Conservation (phyloP, 2,113 vertebrate species). For the Murina feae region DNA sequence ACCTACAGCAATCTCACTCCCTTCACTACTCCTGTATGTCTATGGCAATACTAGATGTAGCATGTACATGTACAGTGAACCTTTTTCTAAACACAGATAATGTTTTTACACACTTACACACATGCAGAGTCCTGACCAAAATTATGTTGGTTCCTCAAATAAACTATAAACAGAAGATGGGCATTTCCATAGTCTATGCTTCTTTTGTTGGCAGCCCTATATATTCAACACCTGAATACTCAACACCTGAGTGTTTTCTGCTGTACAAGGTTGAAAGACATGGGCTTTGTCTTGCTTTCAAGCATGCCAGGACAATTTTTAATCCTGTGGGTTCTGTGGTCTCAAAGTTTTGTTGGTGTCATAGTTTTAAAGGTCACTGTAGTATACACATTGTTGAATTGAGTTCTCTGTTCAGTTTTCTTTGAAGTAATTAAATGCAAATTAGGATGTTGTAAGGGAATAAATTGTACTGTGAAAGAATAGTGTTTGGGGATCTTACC, state of each 20-base stretch:
- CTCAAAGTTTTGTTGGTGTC: neutral
- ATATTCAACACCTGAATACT: neutral
- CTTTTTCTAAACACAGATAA: neutral
- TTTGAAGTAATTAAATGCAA: neutral
- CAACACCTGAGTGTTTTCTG: neutral
- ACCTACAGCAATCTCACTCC: neutral
- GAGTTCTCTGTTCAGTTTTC: neutral
- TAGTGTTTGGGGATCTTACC: neutral
- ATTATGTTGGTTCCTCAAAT: neutral
- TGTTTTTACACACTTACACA: neutral
- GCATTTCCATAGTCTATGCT: neutral
- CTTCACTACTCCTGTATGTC: neutral
- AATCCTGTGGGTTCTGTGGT: neutral
- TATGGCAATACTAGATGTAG: neutral
- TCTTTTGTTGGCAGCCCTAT: neutral
- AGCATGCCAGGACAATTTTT: neutral
- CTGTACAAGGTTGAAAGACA: neutral
- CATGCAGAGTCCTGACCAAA: neutral
- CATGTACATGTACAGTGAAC: neutral
- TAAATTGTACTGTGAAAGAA: neutral
- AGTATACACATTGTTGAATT: neutral
- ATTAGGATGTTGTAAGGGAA: neutral
- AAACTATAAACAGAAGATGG: neutral
- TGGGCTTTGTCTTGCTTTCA: neutral
- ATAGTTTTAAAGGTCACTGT: neutral